Evolutionary conservation across 2,113 vertebrate genomes (phyloP).

Genomic region (Hippoglossus stenolepis): DNA sequence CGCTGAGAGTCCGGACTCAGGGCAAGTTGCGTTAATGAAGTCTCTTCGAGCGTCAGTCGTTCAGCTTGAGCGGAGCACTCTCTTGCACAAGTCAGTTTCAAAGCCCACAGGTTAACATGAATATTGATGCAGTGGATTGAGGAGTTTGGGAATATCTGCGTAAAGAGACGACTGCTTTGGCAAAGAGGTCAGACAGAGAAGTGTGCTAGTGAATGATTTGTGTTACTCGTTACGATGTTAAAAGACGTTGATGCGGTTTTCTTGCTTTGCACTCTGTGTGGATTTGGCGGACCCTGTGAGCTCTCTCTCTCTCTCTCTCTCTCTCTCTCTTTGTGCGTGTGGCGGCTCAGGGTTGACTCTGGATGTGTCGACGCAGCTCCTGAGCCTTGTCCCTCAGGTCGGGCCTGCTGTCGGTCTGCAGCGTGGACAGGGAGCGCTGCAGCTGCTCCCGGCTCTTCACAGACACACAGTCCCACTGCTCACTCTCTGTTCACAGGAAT

Average conservation of each 20-base stretch:
- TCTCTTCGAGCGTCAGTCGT: slow-evolving; percentile 10
- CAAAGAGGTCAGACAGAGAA: background rate
- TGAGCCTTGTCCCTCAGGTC: slow-evolving; percentile 93
- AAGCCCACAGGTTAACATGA: slow-evolving; percentile 33
- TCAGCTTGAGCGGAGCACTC: slow-evolving; percentile 5
- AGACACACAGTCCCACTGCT: slow-evolving; percentile 91
- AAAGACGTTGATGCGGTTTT: background rate
- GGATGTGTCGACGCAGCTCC: slow-evolving; percentile 90
- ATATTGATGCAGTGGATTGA: slow-evolving; percentile 13
- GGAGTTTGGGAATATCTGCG: slow-evolving; percentile 6
- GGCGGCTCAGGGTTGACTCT: slow-evolving; percentile 79
- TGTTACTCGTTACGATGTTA: slow-evolving; percentile 1
- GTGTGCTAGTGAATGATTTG: slow-evolving; percentile 4
- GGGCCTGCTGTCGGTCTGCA: slow-evolving; percentile 91
- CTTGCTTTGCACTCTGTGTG: slow-evolving; percentile 6
- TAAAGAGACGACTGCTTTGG: slow-evolving; percentile 2
- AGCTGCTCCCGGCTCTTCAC: slow-evolving; percentile 89
- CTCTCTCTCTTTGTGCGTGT: background rate
- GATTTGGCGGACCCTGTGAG: slow-evolving; percentile 1
- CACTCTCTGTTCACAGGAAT: slow-evolving; percentile 82
- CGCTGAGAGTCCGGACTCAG: background rate
- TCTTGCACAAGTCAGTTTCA: slow-evolving; percentile 6
- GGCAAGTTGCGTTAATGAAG: slow-evolving; percentile 16
- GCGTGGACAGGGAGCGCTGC: slow-evolving; percentile 88
- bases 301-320: background rate